These are phyloP conservation scores for Hylaeus anthracinus DNA, from an alignment of 1,140 invertebrate genomes.

Conservation along the genomic window DNA sequence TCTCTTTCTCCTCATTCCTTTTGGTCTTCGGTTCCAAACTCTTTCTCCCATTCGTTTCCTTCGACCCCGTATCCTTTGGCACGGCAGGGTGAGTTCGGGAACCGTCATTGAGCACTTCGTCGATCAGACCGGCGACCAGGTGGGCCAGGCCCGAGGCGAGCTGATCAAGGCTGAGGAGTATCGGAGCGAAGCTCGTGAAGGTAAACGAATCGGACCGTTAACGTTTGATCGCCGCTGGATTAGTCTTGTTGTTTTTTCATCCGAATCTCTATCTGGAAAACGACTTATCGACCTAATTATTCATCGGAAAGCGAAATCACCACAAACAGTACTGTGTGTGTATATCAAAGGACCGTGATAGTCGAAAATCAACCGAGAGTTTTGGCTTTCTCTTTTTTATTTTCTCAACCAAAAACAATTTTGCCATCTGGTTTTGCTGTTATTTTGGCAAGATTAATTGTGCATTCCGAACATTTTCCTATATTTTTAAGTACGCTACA, in stretches of 20 bases:
- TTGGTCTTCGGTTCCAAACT: not conserved
- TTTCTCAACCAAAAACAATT: no score
- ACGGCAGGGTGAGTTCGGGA: conserved; percentile 91
- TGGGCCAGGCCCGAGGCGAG: conserved; percentile 89
- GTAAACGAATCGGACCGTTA: conserved; percentile 82
- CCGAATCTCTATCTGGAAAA: no score
- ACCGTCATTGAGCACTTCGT: conserved; percentile 95
- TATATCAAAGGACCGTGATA: no score
- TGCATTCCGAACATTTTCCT: no score
- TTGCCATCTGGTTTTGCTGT: no score
- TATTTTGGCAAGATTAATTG: no score
- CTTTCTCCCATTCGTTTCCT: conserved; percentile 52
- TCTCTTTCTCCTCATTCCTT: conserved; percentile 26
- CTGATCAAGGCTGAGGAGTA: conserved; percentile 90
- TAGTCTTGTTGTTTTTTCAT: no score
- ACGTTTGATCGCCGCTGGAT: conserved; percentile 3
- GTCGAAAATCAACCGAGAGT: no score
- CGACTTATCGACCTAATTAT: no score
- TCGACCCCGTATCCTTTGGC: conserved; percentile 64
- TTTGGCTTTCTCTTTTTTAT: no score
- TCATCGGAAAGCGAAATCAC: not conserved
- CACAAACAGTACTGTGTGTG: no score
- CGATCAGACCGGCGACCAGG: conserved; percentile 89
- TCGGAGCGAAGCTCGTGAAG: conserved; percentile 92
- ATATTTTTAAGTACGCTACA: no score